phyloP scores from a whole-genome alignment of 2,888 invertebrate genomes.

The Drosophila planitibia region DNA sequence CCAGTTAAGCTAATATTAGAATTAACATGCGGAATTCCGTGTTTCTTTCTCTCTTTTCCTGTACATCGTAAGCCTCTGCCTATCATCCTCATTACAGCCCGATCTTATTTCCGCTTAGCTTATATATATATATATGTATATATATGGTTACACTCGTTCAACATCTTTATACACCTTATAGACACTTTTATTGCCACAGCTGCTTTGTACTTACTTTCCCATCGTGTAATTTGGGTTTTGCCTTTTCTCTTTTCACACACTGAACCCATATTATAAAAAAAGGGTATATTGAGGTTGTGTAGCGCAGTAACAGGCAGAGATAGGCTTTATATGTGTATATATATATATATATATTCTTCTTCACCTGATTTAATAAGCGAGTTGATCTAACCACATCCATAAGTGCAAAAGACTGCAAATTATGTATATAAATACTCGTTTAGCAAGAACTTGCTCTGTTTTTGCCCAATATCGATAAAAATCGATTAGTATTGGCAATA shows the following conservation, averaged over 20 bases:
- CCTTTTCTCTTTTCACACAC: not conserved
- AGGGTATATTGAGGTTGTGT: not conserved
- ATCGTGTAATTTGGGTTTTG: slow-evolving; percentile 21
- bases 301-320: not conserved
- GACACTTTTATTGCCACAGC: not conserved
- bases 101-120: slow-evolving; percentile 25
- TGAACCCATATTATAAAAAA: not conserved
- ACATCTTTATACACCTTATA: slow-evolving; percentile 1
- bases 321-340: not conserved
- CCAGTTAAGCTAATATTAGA: slow-evolving; percentile 28
- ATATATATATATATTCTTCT: not conserved
- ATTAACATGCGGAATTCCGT: slow-evolving; percentile 43
- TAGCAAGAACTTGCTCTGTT: not conserved
- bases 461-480: not conserved
- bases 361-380: not conserved
- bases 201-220: slow-evolving; percentile 40
- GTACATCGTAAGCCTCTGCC: not conserved
- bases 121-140: not conserved
- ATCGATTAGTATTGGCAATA: not conserved
- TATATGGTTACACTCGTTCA: not conserved
- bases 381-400: not conserved
- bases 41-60: slow-evolving; percentile 3
- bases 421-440: not conserved
- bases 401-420: not conserved
- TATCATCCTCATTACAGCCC: slow-evolving; percentile 4